Evolutionary conservation across 2,888 invertebrate species (phyloP), one percentile per base, ranked within the genome.

Genomic region (Kuschelorhynchus macadamiae): DNA sequence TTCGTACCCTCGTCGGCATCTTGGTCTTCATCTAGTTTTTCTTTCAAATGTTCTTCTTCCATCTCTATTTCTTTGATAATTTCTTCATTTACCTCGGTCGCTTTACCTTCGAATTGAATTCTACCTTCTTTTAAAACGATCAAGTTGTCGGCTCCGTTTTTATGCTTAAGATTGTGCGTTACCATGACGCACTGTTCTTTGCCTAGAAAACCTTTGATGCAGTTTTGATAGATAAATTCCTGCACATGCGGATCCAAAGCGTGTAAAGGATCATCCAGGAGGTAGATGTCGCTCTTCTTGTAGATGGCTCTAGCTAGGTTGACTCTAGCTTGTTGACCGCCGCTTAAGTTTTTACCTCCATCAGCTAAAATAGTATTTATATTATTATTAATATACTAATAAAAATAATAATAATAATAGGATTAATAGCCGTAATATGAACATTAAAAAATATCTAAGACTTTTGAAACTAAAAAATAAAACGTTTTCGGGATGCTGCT

Each of bases 321-420:
- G 25, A 95, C 88, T 71, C 95, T 72, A 5, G 94, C 93, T 80
- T 90, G 89, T 83, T 95, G 95, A 8, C 94, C 94, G n/a, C 94
- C 94, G 36, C 93, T 93, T 11, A 95, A 83, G 20, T 91, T 90
- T 0, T 91, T 88, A 5, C 95, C 95, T 50, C 92, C 86, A 77
- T 95, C 94, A 3, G 94, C 94, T 67, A 56, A 39, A 52, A 7
- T 25, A 25, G 7, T n/a, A n/a, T n/a, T n/a, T n/a, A n/a, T n/a
- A n/a, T n/a, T n/a, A n/a, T n/a, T n/a, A n/a, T n/a, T n/a, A n/a
- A n/a, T n/a, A n/a, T n/a, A n/a, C n/a, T n/a, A n/a, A n/a, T n/a
- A n/a, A n/a, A n/a, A n/a, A n/a, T n/a, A n/a, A n/a, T n/a, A 49
- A 50, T 2, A 17, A n/a, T n/a, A n/a, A n/a, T n/a, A n/a, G n/a